Evolutionary conservation across 2,113 vertebrate species (phyloP).

Genomic region (Gila orcuttii): DNA sequence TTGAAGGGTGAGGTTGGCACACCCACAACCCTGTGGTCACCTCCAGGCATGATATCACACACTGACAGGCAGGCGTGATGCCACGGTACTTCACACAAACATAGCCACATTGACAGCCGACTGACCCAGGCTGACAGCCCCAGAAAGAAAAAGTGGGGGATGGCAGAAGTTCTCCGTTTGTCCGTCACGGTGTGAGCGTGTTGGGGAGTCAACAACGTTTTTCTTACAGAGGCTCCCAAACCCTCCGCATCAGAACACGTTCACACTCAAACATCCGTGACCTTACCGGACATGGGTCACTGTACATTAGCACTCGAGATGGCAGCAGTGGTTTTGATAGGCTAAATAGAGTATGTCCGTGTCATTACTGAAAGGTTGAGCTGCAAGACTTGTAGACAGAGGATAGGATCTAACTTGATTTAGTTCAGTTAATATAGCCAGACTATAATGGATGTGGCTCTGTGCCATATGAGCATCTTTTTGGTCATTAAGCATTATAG

Average conservation of each 20-base stretch:
- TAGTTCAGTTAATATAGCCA: slow-evolving; percentile 70
- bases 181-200: slow-evolving; percentile 69
- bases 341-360: not conserved
- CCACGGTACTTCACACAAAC: slow-evolving; percentile 62
- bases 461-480: slow-evolving; percentile 64
- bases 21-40: slow-evolving; percentile 49
- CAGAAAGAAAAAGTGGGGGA: slow-evolving; percentile 61
- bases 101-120: slow-evolving; percentile 63
- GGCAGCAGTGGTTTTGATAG: slow-evolving; percentile 30
- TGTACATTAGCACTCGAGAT: slow-evolving; percentile 64
- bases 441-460: slow-evolving; percentile 46
- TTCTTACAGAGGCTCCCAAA: slow-evolving; percentile 45
- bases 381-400: slow-evolving; percentile 72
- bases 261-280: slow-evolving; percentile 63
- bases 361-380: slow-evolving; percentile 65
- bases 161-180: slow-evolving; percentile 64
- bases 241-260: slow-evolving; percentile 20
- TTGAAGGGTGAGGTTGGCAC: slow-evolving; percentile 38
- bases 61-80: slow-evolving; percentile 43
- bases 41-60: slow-evolving; percentile 36
- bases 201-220: slow-evolving; percentile 69
- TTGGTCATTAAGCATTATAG: slow-evolving; percentile 66
- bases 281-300: slow-evolving; percentile 70
- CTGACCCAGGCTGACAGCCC: slow-evolving; percentile 64
- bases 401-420: slow-evolving; percentile 72